Conservation (phyloP, 2,888 invertebrate genomes). For the Drosophila prolongata region DNA sequence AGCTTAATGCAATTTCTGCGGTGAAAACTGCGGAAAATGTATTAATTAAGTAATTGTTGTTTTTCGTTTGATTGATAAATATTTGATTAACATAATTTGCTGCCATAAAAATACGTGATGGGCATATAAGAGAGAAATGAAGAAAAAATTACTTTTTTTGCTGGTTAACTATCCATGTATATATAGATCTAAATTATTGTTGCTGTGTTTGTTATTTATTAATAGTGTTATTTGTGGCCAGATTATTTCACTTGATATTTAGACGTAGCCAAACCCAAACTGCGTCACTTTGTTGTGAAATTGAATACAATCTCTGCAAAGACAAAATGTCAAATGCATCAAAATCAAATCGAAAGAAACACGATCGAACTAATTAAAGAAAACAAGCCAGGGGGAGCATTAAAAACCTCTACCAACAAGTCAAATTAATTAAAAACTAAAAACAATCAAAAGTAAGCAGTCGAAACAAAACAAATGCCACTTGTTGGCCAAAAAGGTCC, state of each 20-base stretch:
- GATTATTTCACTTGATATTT: slow-evolving; percentile 29
- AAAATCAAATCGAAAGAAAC: slow-evolving; percentile 34
- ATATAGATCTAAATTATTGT: slow-evolving; percentile 2
- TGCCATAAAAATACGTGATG: slow-evolving; percentile 25
- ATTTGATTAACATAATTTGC: slow-evolving; percentile 57
- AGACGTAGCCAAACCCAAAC: slow-evolving; percentile 12
- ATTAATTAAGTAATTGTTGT: slow-evolving; percentile 10
- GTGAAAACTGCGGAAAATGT: slow-evolving; percentile 30
- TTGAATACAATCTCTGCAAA: slow-evolving; percentile 16
- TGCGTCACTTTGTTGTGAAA: slow-evolving; percentile 32
- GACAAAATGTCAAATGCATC: slow-evolving; percentile 48
- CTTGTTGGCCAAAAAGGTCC: slow-evolving; percentile 55
- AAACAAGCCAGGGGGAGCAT: slow-evolving; percentile 18
- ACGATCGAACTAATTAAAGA: slow-evolving; percentile 41
- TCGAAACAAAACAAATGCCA: slow-evolving; percentile 54
- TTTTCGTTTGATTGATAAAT: slow-evolving; percentile 54
- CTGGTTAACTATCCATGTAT: background rate
- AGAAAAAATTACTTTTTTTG: slow-evolving; percentile 1
- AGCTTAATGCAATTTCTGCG: slow-evolving; percentile 32
- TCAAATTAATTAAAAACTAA: slow-evolving; percentile 42
- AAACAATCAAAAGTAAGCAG: slow-evolving; percentile 57
- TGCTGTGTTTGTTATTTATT: slow-evolving; percentile 1
- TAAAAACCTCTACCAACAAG: slow-evolving; percentile 21
- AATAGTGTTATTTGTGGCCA: slow-evolving; percentile 10
- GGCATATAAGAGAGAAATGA: background rate